Evolutionary conservation across 2,797 vertebrate genomes (phyloP).

Genomic region (Schizopygopsis malacanthus): DNA sequence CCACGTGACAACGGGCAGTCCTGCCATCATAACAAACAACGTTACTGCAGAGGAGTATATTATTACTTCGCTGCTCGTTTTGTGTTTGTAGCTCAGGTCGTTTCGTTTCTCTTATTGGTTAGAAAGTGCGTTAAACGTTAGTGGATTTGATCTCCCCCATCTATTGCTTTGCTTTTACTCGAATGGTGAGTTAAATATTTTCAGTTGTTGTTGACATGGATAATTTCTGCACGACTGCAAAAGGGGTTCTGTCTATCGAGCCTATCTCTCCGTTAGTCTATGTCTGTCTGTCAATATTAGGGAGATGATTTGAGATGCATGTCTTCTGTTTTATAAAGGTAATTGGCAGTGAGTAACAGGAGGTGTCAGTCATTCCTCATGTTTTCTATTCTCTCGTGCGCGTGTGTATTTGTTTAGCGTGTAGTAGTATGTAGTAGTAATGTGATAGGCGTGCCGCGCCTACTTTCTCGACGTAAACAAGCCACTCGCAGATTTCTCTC

Average conservation of each 20-base stretch:
- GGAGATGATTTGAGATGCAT: not conserved
- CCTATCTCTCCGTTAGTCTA: not conserved
- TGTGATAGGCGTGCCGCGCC: slow-evolving; percentile 69
- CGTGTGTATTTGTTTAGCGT: not conserved
- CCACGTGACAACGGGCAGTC: slow-evolving; percentile 31
- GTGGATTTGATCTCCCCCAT: not conserved
- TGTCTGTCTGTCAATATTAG: not conserved
- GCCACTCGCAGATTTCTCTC: slow-evolving; percentile 55
- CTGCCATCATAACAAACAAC: slow-evolving; percentile 30
- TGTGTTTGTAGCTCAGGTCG: not conserved
- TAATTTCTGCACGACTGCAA: not conserved
- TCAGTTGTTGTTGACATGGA: not conserved
- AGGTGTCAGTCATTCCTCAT: not conserved
- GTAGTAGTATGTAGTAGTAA: slow-evolving; percentile 56
- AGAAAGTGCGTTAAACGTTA: not conserved
- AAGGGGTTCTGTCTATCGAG: not conserved
- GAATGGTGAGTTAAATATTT: slow-evolving; percentile 8
- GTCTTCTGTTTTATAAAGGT: not conserved
- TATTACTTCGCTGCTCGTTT: not conserved
- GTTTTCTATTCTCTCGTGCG: not conserved
- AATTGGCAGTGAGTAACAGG: not conserved
- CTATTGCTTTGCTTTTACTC: not conserved
- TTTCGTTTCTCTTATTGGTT: too few relatives aligned
- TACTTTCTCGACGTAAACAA: slow-evolving; percentile 74
- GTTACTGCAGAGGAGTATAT: not conserved